Base-by-base conservation (phyloP, 1,140 invertebrate species). In the Drosophila ogumai region DNA sequence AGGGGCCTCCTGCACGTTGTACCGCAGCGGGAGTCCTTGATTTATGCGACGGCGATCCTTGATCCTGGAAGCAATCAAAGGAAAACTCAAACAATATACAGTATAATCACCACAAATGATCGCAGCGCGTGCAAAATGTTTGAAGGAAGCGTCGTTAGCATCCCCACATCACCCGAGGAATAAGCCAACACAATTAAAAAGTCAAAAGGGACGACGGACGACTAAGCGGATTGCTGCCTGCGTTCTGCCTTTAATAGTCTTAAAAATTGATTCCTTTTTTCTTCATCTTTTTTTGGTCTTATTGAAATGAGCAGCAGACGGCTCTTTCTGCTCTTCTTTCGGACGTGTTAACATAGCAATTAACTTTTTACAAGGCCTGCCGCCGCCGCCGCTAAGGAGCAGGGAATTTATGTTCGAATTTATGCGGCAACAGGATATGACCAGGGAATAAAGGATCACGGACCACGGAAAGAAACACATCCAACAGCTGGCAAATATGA, bases 321-420 rank as follows among this genome's bases (percentile, higher is more conserved):
- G 49, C 31, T 36, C 50, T 59, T 69, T 61, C 57, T 78, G 56
- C 32, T 38, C 52, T 54, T n/a, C 34, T 69, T 17, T 52, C 32
- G 50, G 79, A 86, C 82, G 82, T 86, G 82, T 86, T 86, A 86
- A 86, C 82, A 86, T 43, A 81, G 82, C 82, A 86, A 86, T 86
- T 86, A 86, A 86, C 82, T 86, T 81, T 81, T 81, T 81, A 79
- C 79, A 75, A 71, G 50, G 78, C 32, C 50, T 34, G 50, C 50
- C 50, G 32, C 12, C 28, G 75, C 74, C 13, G 75, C 74, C 13
- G 68, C 60, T 76, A 73, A 82, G 75, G 64, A 82, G 79, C 61
- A 47, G 58, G 49, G 54, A 77, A 74, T 73, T 57, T 73, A 54
- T 50, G 65, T 81, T 82, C 58, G 63, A 38, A 86, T 81, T 86